phyloP scores from a whole-genome alignment of 2,113 vertebrate genomes.

The Mirounga angustirostris region DNA sequence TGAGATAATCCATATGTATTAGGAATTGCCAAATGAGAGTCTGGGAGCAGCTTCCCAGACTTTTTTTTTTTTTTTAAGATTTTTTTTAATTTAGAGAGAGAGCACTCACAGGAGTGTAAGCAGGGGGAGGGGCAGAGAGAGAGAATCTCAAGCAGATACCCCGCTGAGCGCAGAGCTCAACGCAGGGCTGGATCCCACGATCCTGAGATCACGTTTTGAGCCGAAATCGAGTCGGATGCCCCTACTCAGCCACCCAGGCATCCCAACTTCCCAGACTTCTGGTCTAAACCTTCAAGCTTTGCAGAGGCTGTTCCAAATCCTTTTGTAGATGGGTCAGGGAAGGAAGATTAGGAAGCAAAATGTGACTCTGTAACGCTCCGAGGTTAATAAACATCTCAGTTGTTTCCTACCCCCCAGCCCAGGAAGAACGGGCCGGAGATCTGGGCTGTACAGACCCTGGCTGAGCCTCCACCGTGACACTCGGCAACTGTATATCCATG shows the following conservation, averaged over 20 bases:
- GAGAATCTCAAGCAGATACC: neutral
- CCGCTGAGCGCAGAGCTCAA: neutral
- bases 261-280: neutral
- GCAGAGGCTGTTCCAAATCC: neutral
- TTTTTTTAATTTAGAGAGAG: neutral
- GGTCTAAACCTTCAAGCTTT: neutral
- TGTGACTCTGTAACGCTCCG: neutral
- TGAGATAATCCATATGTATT: conserved; percentile 1
- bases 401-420: neutral
- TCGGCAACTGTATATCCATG: neutral
- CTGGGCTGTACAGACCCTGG: neutral
- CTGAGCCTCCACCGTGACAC: neutral
- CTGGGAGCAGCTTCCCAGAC: neutral
- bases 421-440: neutral
- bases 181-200: neutral
- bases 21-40: neutral
- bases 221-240: neutral
- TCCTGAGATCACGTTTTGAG: neutral
- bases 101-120: neutral
- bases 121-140: neutral
- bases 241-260: neutral
- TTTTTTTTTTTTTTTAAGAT: neutral
- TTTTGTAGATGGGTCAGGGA: neutral
- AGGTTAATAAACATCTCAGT: neutral
- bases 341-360: neutral